Conservation (phyloP, 2,888 invertebrate genomes). For the Bruchidius siliquastri region DNA sequence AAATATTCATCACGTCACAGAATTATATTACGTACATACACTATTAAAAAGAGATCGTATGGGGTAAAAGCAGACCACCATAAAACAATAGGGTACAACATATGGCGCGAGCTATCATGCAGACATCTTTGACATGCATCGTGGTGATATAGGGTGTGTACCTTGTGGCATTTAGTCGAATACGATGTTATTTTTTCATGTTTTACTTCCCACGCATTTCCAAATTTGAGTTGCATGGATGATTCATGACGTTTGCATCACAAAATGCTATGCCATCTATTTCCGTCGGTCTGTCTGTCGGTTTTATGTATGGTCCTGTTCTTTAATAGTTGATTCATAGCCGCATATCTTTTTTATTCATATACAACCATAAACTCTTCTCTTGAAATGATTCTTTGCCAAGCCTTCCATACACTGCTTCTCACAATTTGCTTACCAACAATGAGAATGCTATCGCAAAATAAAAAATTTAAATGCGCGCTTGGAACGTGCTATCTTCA, state of each 20-base stretch:
- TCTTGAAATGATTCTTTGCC: too few relatives aligned
- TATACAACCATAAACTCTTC: too few relatives aligned
- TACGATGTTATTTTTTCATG: not conserved
- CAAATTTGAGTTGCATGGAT: too few relatives aligned
- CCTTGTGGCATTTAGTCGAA: not conserved
- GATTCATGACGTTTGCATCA: too few relatives aligned
- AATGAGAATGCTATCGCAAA: not conserved
- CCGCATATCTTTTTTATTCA: too few relatives aligned
- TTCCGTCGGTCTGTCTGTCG: too few relatives aligned
- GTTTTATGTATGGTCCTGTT: too few relatives aligned
- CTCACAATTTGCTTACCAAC: too few relatives aligned
- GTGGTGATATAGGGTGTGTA: not conserved
- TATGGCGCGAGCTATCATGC: conserved; percentile 21
- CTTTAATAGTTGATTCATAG: too few relatives aligned
- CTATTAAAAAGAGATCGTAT: conserved; percentile 20
- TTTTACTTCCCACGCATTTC: too few relatives aligned
- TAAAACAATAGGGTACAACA: conserved; percentile 25
- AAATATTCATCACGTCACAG: conserved; percentile 26
- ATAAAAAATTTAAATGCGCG: not conserved
- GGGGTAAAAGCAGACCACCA: conserved; percentile 1
- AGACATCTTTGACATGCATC: not conserved
- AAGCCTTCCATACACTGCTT: too few relatives aligned
- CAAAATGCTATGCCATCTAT: too few relatives aligned
- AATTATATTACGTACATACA: conserved; percentile 5
- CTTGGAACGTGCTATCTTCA: not conserved